Percentiles rank a stretch among this genome's conserved stretches.
Conservation (phyloP, 2,888 invertebrate genomes). For the Perithous albicinctus region DNA sequence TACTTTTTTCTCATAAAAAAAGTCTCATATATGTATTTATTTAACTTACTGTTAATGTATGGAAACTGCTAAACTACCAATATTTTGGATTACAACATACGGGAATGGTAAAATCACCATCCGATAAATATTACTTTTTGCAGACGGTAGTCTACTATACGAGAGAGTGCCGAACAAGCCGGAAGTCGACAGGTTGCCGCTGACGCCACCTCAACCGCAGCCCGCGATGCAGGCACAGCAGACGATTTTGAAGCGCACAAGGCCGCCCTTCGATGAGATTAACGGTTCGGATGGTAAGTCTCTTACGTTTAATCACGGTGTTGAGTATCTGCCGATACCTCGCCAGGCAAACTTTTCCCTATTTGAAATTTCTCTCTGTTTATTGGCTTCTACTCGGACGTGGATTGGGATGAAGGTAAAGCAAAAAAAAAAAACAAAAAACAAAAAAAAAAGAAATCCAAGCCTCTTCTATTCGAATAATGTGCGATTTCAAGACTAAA, state of each 20-base stretch:
- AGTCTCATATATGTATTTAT: too few species aligned
- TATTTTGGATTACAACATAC: not conserved
- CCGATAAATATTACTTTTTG: not conserved
- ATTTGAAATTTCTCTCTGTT: slow-evolving; percentile 83
- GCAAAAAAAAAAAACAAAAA: slow-evolving; percentile 63
- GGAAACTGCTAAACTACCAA: not conserved
- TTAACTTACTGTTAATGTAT: not conserved
- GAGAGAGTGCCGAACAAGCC: slow-evolving; percentile 94
- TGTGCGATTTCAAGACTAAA: slow-evolving; percentile 29
- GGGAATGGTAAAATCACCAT: not conserved
- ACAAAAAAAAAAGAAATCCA: slow-evolving; percentile 1
- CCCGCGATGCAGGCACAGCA: slow-evolving; percentile 81
- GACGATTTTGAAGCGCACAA: slow-evolving; percentile 89
- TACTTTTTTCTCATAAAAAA: too few species aligned
- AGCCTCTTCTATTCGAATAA: slow-evolving; percentile 31
- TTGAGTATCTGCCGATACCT: not conserved
- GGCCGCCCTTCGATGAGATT: slow-evolving; percentile 95
- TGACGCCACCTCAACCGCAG: slow-evolving; percentile 83
- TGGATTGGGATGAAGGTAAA: slow-evolving; percentile 89
- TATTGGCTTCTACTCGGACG: slow-evolving; percentile 88
- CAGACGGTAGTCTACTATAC: slow-evolving; percentile 94
- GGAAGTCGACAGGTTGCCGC: slow-evolving; percentile 89
- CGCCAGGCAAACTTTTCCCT: slow-evolving; percentile 67
- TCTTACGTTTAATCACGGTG: slow-evolving; percentile 31
- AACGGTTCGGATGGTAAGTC: slow-evolving; percentile 95